phyloP scores from a whole-genome alignment of 2,888 invertebrate genomes.

The Octonoba sinensis region DNA sequence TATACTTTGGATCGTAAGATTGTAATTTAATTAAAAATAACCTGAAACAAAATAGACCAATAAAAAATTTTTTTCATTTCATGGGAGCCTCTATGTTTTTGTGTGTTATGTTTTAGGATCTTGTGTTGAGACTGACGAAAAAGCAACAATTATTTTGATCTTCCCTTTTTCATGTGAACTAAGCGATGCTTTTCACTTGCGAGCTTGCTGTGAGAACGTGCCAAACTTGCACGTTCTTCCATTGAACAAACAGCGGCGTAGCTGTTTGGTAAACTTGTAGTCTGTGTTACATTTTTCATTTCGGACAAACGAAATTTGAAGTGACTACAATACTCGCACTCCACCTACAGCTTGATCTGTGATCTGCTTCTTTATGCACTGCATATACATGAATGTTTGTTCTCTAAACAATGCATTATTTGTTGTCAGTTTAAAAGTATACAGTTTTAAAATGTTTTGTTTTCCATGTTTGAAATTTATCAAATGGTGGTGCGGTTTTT shows the following conservation, averaged over 20 bases:
- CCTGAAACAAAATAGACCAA: too few relatives aligned
- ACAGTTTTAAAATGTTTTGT: too few relatives aligned
- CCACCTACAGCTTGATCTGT: constrained; percentile 52
- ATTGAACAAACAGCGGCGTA: constrained; percentile 28
- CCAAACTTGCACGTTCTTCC: constrained; percentile 52
- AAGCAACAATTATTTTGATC: constrained; percentile 10
- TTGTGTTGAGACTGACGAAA: neutral
- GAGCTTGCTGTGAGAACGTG: constrained; percentile 41
- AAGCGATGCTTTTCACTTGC: constrained; percentile 33
- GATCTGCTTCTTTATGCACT: constrained; percentile 46
- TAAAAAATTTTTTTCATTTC: too few relatives aligned
- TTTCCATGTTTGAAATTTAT: too few relatives aligned
- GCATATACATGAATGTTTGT: constrained; percentile 4
- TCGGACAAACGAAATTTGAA: constrained; percentile 15
- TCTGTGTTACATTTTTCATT: constrained; percentile 39
- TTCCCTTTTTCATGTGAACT: constrained; percentile 25
- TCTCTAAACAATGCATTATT: neutral
- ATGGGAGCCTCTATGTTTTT: neutral
- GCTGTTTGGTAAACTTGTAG: constrained; percentile 32
- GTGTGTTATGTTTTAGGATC: too few relatives aligned
- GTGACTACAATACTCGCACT: constrained; percentile 37
- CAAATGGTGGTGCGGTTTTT: too few relatives aligned
- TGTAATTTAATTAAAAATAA: too few relatives aligned
- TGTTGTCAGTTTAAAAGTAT: too few relatives aligned
- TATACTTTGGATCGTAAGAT: too few relatives aligned